Conservation (phyloP, 2,113 vertebrate species). For the Laticauda laticaudata region DNA sequence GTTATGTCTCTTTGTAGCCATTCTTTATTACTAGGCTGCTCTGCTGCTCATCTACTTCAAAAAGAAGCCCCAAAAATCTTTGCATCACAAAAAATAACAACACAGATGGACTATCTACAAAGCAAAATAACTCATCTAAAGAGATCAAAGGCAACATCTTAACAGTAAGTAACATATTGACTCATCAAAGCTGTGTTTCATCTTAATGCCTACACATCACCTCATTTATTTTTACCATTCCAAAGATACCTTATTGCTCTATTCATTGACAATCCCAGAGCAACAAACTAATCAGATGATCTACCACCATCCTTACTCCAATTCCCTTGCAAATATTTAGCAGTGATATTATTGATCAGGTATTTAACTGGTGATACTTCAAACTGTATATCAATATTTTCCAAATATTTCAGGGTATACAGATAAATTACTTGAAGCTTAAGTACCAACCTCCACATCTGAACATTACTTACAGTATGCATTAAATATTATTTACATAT, state of each 20-base stretch:
- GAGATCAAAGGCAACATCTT: constrained; percentile 41
- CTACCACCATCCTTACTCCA: too few relatives aligned
- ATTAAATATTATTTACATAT: neutral
- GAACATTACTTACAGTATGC: fast-evolving
- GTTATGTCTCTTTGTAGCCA: fast-evolving
- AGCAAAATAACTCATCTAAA: neutral
- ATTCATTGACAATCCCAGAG: neutral
- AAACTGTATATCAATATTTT: neutral
- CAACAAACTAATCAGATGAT: neutral
- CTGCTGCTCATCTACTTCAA: fast-evolving
- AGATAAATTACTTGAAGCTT: constrained; percentile 2
- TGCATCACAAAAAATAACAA: neutral
- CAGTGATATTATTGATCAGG: neutral
- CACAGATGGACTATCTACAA: neutral
- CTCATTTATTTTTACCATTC: constrained; percentile 17
- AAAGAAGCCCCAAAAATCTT: neutral
- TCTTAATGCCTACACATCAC: constrained; percentile 28
- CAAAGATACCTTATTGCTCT: neutral
- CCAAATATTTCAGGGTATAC: neutral
- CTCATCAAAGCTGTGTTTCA: constrained; percentile 39
- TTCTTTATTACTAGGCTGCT: neutral
- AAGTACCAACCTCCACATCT: neutral
- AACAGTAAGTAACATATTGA: constrained; percentile 25
- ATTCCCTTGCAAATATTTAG: neutral
- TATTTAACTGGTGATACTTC: neutral